These are phyloP conservation scores for Drepana arcuata DNA, from an alignment of 1,140 invertebrate genomes.

Conservation along the genomic window DNA sequence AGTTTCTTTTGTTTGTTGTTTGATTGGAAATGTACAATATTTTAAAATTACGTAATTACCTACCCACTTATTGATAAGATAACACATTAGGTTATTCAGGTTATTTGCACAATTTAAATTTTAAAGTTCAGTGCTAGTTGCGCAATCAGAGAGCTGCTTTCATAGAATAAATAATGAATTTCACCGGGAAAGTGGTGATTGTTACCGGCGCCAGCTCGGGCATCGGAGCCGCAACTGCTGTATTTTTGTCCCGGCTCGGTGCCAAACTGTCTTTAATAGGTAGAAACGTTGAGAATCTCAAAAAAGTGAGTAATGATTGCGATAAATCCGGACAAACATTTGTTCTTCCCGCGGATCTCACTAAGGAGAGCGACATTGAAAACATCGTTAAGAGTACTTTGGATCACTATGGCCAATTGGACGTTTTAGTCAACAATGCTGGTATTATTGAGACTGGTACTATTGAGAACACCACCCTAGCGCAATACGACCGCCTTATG, in stretches of 20 bases:
- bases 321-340: constrained; percentile 43
- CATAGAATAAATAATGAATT: constrained; percentile 72
- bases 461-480: constrained; percentile 87
- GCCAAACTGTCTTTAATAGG: constrained; percentile 80
- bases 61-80: constrained; percentile 7
- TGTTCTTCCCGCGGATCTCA: constrained; percentile 76
- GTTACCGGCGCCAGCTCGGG: constrained; percentile 89
- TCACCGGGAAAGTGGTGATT: constrained; percentile 79
- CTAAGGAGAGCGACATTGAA: constrained; percentile 82
- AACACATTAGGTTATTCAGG: too few species aligned
- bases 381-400: constrained; percentile 81
- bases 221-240: constrained; percentile 86
- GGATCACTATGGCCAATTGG: constrained; percentile 79
- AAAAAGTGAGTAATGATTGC: constrained; percentile 48
- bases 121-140: too few species aligned
- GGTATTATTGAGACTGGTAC: constrained; percentile 86
- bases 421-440: constrained; percentile 90
- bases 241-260: constrained; percentile 83
- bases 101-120: too few species aligned
- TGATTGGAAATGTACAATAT: too few species aligned
- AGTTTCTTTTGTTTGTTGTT: too few species aligned
- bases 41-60: constrained; percentile 9
- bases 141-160: too few species aligned
- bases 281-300: constrained; percentile 75
- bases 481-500: constrained; percentile 88